A percentile compares a stretch with the other conserved stretches of the same genome.
phyloP scores from a whole-genome alignment of 2,797 vertebrate genomes.

The Fundulus diaphanus region DNA sequence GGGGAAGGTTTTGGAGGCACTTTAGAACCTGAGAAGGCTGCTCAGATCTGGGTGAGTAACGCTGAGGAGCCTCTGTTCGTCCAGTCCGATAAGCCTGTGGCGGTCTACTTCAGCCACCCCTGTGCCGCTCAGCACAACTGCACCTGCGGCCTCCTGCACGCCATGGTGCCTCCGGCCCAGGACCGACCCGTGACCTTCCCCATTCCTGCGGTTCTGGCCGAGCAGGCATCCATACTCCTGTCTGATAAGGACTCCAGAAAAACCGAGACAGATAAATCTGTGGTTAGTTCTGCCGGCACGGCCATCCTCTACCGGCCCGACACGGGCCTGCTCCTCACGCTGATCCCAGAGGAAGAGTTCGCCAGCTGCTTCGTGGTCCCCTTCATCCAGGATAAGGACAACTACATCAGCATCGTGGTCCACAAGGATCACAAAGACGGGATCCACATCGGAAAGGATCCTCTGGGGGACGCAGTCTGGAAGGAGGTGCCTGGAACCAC shows the following conservation, averaged over 20 bases:
- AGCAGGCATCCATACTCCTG: constrained; percentile 2
- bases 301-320: constrained; percentile 54
- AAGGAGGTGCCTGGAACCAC: background rate
- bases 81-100: background rate
- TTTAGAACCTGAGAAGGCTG: background rate
- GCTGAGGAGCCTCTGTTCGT: rapidly evolving
- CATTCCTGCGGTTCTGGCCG: constrained; percentile 33
- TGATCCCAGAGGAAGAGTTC: constrained; percentile 68
- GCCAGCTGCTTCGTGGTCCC: constrained; percentile 62
- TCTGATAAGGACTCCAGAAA: background rate
- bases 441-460: rapidly evolving
- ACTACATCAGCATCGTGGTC: constrained; percentile 53
- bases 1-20: rapidly evolving
- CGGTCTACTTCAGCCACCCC: constrained; percentile 67
- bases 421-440: background rate
- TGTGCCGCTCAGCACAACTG: constrained; percentile 56
- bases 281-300: background rate
- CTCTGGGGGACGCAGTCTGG: constrained; percentile 13
- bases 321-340: constrained; percentile 63
- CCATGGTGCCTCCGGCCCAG: constrained; percentile 38
- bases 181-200: constrained; percentile 10
- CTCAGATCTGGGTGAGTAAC: constrained; percentile 26
- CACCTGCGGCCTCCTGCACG: constrained; percentile 65
- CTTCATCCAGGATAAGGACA: rapidly evolving
- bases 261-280: rapidly evolving